phyloP scores from a whole-genome alignment of 1,140 invertebrate genomes.

The Bombus haemorrhoidalis region DNA sequence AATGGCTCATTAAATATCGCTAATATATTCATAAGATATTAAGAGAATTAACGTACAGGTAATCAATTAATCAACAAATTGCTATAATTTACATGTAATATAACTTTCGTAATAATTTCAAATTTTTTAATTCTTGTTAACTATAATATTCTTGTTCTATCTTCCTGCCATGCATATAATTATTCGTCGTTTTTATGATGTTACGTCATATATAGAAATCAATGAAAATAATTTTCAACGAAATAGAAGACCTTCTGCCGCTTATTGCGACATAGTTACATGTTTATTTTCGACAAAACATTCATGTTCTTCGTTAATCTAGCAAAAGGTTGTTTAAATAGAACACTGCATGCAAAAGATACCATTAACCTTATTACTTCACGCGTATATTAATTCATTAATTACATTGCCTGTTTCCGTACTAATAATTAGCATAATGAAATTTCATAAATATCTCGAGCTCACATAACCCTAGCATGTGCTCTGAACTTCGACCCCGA shows the following conservation, averaged over 20 bases:
- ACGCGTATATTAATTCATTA: not conserved
- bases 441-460: slow-evolving; percentile 12
- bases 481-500: not conserved
- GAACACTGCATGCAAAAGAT: not conserved
- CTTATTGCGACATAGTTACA: not conserved
- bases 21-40: too few species aligned
- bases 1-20: too few species aligned
- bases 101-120: not conserved
- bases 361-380: not conserved
- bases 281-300: not conserved
- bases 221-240: not conserved
- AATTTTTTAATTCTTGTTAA: not conserved
- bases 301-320: not conserved
- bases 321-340: not conserved
- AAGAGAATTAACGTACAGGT: too few species aligned
- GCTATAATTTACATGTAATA: too few species aligned
- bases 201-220: not conserved
- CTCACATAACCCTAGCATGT: too few species aligned
- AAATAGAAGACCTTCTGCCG: not conserved
- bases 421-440: slow-evolving; percentile 24
- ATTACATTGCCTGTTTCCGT: not conserved
- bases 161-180: not conserved
- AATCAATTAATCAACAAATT: too few species aligned
- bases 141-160: not conserved
- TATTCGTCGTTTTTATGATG: not conserved